phyloP scores from a whole-genome alignment of 2,888 invertebrate species.

The Eudasyphora cyanicolor region DNA sequence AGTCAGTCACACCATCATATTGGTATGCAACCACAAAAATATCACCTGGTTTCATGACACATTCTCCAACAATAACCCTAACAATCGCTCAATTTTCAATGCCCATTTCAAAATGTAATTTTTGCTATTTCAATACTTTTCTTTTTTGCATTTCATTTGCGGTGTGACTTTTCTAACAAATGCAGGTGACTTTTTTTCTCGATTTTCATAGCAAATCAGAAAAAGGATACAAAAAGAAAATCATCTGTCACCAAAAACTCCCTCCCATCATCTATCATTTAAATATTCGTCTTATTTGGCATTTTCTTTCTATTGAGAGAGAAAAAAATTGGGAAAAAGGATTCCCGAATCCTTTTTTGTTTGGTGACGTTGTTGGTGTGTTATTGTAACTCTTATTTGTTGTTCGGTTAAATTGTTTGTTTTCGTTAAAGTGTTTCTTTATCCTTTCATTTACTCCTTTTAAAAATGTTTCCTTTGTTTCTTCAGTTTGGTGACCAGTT shows the following conservation, averaged over 20 bases:
- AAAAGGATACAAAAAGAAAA: neutral
- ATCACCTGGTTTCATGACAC: constrained; percentile 54
- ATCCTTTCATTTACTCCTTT: constrained; percentile 50
- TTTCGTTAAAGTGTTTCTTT: constrained; percentile 60
- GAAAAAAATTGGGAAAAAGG: neutral
- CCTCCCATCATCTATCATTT: neutral
- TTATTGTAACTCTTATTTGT: neutral
- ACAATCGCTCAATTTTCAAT: constrained; percentile 18
- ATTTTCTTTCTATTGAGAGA: no score
- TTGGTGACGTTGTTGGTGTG: neutral
- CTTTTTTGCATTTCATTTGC: constrained; percentile 53
- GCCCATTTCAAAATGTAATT: constrained; percentile 1
- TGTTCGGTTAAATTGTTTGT: constrained; percentile 47
- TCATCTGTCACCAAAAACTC: neutral
- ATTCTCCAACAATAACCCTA: neutral
- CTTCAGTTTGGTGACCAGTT: no score
- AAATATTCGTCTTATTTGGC: neutral
- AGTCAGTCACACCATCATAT: no score
- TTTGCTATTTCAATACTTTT: constrained; percentile 7
- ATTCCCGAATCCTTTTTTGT: neutral
- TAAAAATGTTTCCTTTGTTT: constrained; percentile 4
- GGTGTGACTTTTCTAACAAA: constrained; percentile 25
- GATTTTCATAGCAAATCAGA: neutral
- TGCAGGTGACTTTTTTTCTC: neutral
- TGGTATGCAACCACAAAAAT: constrained; percentile 14